Evolutionary conservation across 2,888 invertebrate species (phyloP).

Genomic region (Orthonychiurus folsomi): DNA sequence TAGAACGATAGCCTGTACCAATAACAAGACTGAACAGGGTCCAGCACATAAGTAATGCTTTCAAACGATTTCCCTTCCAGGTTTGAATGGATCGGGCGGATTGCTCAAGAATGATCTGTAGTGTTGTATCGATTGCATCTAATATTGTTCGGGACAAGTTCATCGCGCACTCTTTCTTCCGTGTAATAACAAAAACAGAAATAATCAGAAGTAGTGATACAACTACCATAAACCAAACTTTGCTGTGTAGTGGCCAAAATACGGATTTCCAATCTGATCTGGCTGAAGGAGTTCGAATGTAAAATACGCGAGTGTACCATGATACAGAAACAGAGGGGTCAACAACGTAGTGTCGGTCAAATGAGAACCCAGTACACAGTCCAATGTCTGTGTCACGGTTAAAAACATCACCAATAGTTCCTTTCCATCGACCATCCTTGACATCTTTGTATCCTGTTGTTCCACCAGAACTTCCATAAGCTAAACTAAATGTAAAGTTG

Average conservation of each 20-base stretch:
- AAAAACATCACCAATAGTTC: constrained; percentile 7
- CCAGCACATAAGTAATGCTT: background rate
- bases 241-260: background rate
- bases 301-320: constrained; percentile 5
- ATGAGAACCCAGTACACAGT: background rate
- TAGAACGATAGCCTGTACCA: constrained; percentile 11
- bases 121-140: background rate
- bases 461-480: background rate
- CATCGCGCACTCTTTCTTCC: background rate
- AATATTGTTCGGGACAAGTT: background rate
- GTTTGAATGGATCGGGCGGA: background rate
- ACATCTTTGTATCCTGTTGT: background rate
- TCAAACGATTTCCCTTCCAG: constrained; percentile 4
- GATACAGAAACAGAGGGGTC: background rate
- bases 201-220: background rate
- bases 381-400: background rate
- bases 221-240: background rate
- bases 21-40: constrained; percentile 1
- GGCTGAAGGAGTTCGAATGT: background rate
- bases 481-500: constrained; percentile 2
- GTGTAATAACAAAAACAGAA: background rate
- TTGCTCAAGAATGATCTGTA: constrained; percentile 6
- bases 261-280: background rate
- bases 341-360: background rate
- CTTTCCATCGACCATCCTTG: constrained; percentile 7